phyloP scores from a whole-genome alignment of 1,140 invertebrate species.

The Hyphantria cunea region DNA sequence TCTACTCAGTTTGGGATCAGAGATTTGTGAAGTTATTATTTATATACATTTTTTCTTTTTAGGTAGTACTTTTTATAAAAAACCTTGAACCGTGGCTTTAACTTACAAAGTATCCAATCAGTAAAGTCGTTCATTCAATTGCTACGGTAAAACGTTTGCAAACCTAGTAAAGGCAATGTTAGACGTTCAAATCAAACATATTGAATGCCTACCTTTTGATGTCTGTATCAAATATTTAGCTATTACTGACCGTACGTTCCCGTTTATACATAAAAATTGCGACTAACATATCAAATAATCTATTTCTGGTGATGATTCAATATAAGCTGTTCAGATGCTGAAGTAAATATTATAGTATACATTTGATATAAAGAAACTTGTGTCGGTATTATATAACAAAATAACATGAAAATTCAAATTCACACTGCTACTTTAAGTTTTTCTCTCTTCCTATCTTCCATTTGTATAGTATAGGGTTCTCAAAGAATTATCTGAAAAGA shows the following conservation, averaged over 20 bases:
- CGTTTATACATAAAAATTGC: neutral
- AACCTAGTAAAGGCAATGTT: slow-evolving; percentile 10
- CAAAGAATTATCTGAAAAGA: too few relatives aligned
- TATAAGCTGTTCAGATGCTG: neutral
- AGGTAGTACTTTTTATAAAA: slow-evolving; percentile 5
- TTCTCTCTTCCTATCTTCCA: too few relatives aligned
- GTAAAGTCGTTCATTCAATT: slow-evolving; percentile 13
- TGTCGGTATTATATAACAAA: too few relatives aligned
- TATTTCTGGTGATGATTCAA: neutral
- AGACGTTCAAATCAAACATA: slow-evolving; percentile 1
- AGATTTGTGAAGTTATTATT: too few relatives aligned
- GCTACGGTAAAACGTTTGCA: slow-evolving; percentile 12
- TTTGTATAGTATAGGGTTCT: too few relatives aligned
- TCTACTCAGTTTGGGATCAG: too few relatives aligned
- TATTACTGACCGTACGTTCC: neutral
- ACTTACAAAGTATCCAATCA: neutral
- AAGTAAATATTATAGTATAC: too few relatives aligned
- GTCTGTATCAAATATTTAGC: slow-evolving; percentile 11
- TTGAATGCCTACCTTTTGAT: slow-evolving; percentile 6
- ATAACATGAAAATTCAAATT: too few relatives aligned
- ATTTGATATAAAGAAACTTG: too few relatives aligned
- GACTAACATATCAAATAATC: neutral
- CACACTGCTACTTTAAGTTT: too few relatives aligned
- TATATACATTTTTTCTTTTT: too few relatives aligned
- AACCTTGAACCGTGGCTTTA: too few relatives aligned